A percentile compares a stretch with the other conserved stretches of the same genome.
Conservation (phyloP, 2,797 vertebrate genomes). For the Ispidina lecontei region DNA sequence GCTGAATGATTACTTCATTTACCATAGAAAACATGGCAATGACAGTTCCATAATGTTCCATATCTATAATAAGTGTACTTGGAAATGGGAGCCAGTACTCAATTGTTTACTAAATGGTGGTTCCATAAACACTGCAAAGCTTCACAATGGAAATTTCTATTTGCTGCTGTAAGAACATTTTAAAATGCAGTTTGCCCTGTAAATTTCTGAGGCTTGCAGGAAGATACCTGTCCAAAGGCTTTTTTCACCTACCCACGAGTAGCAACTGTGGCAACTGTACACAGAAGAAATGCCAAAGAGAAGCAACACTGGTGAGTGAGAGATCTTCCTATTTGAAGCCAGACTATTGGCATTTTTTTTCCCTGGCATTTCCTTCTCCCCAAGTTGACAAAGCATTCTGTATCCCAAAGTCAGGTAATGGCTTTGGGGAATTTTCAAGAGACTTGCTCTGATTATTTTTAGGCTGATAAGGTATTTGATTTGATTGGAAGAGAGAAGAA, state of each 20-base stretch:
- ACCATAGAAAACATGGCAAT: background rate
- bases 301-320: background rate
- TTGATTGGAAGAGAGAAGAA: slow-evolving; percentile 6
- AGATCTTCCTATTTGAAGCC: background rate
- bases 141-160: background rate
- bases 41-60: background rate
- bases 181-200: background rate
- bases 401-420: background rate
- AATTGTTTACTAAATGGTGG: background rate
- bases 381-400: background rate
- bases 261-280: background rate
- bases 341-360: background rate
- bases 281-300: background rate
- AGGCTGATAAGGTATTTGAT: slow-evolving; percentile 27
- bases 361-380: background rate
- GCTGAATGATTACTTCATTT: background rate
- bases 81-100: background rate
- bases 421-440: slow-evolving; percentile 5
- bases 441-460: slow-evolving; percentile 13
- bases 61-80: background rate
- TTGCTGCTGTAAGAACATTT: background rate
- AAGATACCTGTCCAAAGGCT: background rate
- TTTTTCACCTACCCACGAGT: background rate
- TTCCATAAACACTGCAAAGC: background rate
- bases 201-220: background rate